phyloP scores from a whole-genome alignment of 2,113 vertebrate genomes.

The Tinamus guttatus region DNA sequence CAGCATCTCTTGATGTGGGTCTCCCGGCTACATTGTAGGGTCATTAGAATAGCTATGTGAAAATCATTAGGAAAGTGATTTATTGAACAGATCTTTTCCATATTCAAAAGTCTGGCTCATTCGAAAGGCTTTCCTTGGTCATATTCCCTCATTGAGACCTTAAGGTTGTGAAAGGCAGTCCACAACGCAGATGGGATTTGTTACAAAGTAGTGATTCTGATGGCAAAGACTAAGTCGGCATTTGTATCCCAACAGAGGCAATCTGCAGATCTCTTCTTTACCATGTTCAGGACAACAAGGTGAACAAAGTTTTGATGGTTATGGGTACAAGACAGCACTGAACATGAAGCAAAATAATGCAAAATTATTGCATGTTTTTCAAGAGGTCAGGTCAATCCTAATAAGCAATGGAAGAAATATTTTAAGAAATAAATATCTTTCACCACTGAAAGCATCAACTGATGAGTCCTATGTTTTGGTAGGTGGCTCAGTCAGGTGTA shows the following conservation, averaged over 20 bases:
- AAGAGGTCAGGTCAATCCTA: constrained; percentile 64
- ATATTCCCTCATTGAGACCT: constrained; percentile 77
- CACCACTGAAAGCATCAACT: constrained; percentile 72
- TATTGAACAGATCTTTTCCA: neutral
- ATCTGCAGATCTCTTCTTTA: constrained; percentile 75
- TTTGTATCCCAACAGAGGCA: constrained; percentile 70
- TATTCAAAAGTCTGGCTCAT: constrained; percentile 66
- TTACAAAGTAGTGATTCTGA: constrained; percentile 78
- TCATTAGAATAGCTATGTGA: neutral
- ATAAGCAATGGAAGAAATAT: constrained; percentile 51
- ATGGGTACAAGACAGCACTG: constrained; percentile 79
- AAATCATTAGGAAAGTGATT: neutral
- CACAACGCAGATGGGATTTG: constrained; percentile 74
- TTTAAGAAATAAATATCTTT: constrained; percentile 61
- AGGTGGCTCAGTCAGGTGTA: neutral
- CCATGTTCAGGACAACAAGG: constrained; percentile 63
- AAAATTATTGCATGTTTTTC: constrained; percentile 76
- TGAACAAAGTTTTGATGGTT: constrained; percentile 75
- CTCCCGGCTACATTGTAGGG: neutral
- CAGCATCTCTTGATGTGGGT: neutral
- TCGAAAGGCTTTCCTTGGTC: constrained; percentile 76
- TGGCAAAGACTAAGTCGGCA: constrained; percentile 65
- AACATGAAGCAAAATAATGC: constrained; percentile 71
- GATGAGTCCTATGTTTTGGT: constrained; percentile 67
- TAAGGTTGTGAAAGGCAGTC: constrained; percentile 72